phyloP scores from a whole-genome alignment of 1,140 invertebrate genomes.

The Drosophila lacteicornis region DNA sequence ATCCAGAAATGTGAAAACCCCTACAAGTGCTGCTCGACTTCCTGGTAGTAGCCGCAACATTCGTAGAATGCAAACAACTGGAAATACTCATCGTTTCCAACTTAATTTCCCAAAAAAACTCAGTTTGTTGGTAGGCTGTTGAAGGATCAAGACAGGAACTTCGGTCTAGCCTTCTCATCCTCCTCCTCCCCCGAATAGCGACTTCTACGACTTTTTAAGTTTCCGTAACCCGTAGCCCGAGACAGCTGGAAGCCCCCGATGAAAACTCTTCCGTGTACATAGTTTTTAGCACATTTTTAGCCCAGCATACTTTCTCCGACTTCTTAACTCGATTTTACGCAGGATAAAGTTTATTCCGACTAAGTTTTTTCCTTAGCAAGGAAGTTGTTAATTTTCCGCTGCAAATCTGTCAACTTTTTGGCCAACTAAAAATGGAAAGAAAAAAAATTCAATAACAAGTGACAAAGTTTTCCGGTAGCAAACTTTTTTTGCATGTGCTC shows the following conservation, averaged over 20 bases:
- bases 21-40: neutral
- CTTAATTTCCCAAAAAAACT: conserved; percentile 44
- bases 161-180: neutral
- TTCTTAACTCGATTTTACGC: conserved; percentile 77
- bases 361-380: conserved; percentile 26
- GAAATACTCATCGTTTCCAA: conserved; percentile 37
- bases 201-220: conserved; percentile 69
- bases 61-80: conserved; percentile 58
- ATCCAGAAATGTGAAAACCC: neutral
- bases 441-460: conserved; percentile 67
- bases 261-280: conserved; percentile 44
- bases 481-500: conserved; percentile 67
- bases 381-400: conserved; percentile 82
- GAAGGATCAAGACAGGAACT: conserved; percentile 21
- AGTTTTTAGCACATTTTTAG: conserved; percentile 76
- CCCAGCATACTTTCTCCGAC: conserved; percentile 69
- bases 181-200: conserved; percentile 32
- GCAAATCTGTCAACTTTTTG: conserved; percentile 78
- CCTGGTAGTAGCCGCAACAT: conserved; percentile 8
- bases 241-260: conserved; percentile 18
- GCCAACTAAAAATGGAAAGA: conserved; percentile 10
- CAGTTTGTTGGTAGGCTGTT: conserved; percentile 42
- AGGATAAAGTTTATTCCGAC: conserved; percentile 65
- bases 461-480: conserved; percentile 42
- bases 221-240: conserved; percentile 44